Conservation (phyloP, 1,140 invertebrate genomes). For the Lucilia cuprina region DNA sequence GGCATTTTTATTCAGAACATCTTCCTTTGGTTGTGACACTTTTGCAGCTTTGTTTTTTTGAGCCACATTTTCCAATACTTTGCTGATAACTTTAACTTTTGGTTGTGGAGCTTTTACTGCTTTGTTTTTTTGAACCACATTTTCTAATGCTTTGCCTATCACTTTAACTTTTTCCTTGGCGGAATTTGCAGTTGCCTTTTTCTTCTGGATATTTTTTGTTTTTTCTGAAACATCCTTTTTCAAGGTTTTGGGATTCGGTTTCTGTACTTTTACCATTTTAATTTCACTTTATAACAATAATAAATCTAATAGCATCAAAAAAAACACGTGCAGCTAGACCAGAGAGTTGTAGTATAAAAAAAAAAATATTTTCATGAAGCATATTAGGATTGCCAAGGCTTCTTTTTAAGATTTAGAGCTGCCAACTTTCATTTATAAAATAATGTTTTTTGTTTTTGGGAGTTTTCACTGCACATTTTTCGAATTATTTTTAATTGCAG, state of each 20-base stretch:
- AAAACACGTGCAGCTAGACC: slow-evolving; percentile 16
- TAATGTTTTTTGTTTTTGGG: too few species aligned
- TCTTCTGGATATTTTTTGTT: neutral
- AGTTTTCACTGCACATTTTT: too few species aligned
- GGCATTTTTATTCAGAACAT: neutral
- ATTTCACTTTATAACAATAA: neutral
- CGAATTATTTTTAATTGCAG: too few species aligned
- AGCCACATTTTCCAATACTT: neutral
- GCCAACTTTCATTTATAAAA: too few species aligned
- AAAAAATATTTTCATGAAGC: neutral
- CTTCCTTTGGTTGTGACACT: neutral
- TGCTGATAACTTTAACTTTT: neutral
- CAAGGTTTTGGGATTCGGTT: slow-evolving; percentile 35
- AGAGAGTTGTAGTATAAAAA: neutral
- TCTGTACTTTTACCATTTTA: slow-evolving; percentile 41
- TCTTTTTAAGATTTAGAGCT: neutral
- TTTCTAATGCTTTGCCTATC: neutral
- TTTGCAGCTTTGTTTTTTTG: neutral
- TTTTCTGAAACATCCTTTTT: neutral
- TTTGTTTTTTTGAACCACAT: neutral
- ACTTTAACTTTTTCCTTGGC: neutral
- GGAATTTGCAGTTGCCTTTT: neutral
- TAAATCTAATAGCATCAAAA: neutral
- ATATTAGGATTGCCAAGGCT: neutral
- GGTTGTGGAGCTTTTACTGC: neutral